A percentile compares a stretch with the other conserved stretches of the same genome.
Evolutionary conservation across 2,113 vertebrate species (phyloP).

Genomic region (Cyphomyrus discorhynchus): DNA sequence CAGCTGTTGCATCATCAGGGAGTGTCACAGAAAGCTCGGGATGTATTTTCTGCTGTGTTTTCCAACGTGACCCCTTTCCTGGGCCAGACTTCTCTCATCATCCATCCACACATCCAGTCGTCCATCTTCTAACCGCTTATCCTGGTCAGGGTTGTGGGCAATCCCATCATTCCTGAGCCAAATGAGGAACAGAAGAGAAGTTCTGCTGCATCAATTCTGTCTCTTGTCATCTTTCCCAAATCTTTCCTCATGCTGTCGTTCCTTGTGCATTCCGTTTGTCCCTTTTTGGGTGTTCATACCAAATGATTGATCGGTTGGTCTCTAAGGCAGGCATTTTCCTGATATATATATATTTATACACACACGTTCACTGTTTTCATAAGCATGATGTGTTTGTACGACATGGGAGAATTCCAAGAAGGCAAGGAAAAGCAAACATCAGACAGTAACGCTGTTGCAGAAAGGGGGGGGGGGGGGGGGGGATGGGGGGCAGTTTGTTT

Average conservation of each 20-base stretch:
- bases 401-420: neutral
- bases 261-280: neutral
- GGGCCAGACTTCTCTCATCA: neutral
- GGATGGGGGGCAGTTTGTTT: neutral
- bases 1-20: neutral
- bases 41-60: neutral
- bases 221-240: neutral
- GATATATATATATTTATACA: neutral
- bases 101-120: neutral
- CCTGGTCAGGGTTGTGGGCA: neutral
- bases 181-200: neutral
- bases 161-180: neutral
- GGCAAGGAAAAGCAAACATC: neutral
- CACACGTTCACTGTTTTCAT: neutral
- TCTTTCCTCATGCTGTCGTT: neutral
- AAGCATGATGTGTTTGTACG: neutral
- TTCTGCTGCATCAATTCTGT: neutral
- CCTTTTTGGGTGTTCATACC: neutral
- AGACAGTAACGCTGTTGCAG: too few relatives aligned
- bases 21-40: neutral
- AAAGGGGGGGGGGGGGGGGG: neutral
- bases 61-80: neutral
- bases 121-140: neutral
- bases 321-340: neutral
- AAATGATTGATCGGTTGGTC: neutral